phyloP scores from a whole-genome alignment of 2,888 invertebrate species.

The Coleophora deauratella region DNA sequence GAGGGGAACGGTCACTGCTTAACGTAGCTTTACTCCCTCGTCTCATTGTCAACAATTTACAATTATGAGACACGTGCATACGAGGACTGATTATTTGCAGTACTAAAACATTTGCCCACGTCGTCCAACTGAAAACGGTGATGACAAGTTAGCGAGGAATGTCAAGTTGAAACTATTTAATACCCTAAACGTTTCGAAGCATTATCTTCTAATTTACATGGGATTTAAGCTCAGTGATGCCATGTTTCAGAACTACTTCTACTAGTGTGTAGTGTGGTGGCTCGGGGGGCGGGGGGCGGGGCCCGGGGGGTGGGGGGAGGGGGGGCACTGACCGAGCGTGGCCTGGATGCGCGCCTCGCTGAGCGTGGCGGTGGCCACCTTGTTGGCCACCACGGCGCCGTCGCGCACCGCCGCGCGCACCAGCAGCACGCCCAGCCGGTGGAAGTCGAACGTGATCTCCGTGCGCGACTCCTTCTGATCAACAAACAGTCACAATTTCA shows the following conservation, averaged over 20 bases:
- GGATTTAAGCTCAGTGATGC: too few species aligned
- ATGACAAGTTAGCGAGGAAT: too few species aligned
- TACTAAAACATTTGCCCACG: background rate
- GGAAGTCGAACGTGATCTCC: conserved; percentile 94
- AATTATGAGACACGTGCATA: too few species aligned
- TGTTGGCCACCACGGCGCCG: conserved; percentile 81
- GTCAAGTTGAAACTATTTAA: too few species aligned
- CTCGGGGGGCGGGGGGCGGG: background rate
- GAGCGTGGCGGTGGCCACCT: conserved; percentile 95
- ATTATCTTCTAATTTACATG: too few species aligned
- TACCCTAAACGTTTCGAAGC: too few species aligned
- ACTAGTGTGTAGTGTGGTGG: too few species aligned
- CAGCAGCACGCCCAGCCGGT: conserved; percentile 90
- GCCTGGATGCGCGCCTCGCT: conserved; percentile 92
- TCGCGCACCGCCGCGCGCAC: conserved; percentile 85
- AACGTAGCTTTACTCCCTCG: too few species aligned
- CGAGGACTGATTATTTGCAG: too few species aligned
- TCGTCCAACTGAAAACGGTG: background rate
- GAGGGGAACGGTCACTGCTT: background rate
- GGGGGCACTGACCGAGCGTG: conserved; percentile 79
- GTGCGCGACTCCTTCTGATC: conserved; percentile 69
- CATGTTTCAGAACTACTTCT: too few species aligned
- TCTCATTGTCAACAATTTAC: too few species aligned
- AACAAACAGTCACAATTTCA: conserved; percentile 21
- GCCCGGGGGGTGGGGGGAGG: background rate